Evolutionary conservation across 2,113 vertebrate species (phyloP).

Genomic region (Anser cygnoides): DNA sequence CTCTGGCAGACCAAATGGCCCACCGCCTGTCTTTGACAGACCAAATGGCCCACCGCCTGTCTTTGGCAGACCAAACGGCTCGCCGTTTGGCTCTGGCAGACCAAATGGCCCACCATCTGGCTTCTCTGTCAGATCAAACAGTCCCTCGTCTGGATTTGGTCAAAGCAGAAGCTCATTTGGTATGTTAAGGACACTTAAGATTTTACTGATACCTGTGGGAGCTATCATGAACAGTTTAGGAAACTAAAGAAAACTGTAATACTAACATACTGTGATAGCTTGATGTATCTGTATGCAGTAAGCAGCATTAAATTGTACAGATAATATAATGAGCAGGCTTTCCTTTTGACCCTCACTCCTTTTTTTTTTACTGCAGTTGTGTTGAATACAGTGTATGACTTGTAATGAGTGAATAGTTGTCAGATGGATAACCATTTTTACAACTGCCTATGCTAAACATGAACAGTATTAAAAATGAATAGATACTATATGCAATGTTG

Average conservation of each 20-base stretch:
- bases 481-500: not conserved
- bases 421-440: not conserved
- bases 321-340: not conserved
- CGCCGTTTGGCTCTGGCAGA: not conserved
- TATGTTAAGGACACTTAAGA: slow-evolving; percentile 31
- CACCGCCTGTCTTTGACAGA: not conserved
- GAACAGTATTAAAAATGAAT: not conserved
- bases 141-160: not conserved
- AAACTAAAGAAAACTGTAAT: rapidly evolving
- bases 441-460: not conserved
- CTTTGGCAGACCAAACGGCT: too few species aligned
- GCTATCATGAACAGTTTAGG: not conserved
- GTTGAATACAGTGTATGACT: not conserved
- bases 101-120: not conserved
- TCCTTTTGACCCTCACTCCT: not conserved
- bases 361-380: not conserved
- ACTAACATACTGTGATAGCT: not conserved
- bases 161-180: not conserved
- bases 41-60: too few species aligned
- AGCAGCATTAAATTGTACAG: not conserved
- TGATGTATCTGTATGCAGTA: rapidly evolving
- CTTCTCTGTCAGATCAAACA: not conserved
- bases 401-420: not conserved
- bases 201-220: not conserved
- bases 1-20: not conserved